Base-by-base conservation (phyloP, 2,113 vertebrate species). In the Corythoichthys intestinalis region DNA sequence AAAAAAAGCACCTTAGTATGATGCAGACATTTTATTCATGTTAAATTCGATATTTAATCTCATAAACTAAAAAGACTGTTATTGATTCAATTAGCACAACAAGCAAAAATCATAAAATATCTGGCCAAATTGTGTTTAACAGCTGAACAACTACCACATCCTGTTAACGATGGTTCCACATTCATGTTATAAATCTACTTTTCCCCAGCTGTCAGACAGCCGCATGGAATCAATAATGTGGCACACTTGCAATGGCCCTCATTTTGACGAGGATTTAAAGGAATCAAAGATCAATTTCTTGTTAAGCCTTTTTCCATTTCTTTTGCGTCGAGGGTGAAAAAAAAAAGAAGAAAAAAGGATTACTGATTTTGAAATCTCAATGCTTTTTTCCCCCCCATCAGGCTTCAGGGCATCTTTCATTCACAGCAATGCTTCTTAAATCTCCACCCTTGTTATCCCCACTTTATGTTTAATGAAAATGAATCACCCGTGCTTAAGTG, bases 141-240 rank as follows among this genome's bases (percentile, higher is more conserved):
- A 8, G 4, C 2, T 58, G 4, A 58, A 11, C 56, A 58, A 58
- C 34, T 58, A 28, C 20, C 56, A 14, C 11, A 58, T 7, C 34
- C 34, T 5, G 28, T 34, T 56, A 4, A n/a, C 20, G 28, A 56
- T 14, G 56, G 34, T 58, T 58, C 34, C 72, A 64, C 54, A 50
- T 72, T 67, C 73, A 38, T 57, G 57, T 77, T 39, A 59, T 76
- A 74, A 35, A 65, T 81, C 73, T 75, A 81, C 86, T 84, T 87
- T 70, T 74, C 70, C 71, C 62, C 39, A 66, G 59, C 70, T 86
- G 75, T 82, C 87, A 85, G 69, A 87, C 61, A 71, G 65, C 65
- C 58, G 65, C 62, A 49, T 2, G 10, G 34, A 69, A 92, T 92
- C 87, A 76, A 92, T 93, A 91, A 71, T 73, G 69, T 84, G 87